Percentiles rank a stretch among this genome's conserved stretches.
These are phyloP conservation scores for Popillia japonica DNA, from an alignment of 1,140 invertebrate genomes.

Conservation along the genomic window DNA sequence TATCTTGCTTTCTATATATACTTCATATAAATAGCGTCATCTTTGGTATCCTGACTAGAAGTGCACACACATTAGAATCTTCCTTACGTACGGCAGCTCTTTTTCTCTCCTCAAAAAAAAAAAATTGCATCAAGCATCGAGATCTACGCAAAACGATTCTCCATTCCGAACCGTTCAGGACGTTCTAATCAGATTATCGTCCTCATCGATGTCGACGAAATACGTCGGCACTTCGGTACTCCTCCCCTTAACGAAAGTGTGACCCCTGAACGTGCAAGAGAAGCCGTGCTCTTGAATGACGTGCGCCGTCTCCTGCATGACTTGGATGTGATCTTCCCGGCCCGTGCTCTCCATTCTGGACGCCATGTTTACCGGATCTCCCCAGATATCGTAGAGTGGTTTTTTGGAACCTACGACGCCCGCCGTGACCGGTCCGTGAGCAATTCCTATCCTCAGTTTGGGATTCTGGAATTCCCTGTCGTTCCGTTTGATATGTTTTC, in stretches of 20 bases:
- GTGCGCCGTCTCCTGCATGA: conserved; percentile 76
- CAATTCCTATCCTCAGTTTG: conserved; percentile 68
- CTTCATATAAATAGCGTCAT: not conserved
- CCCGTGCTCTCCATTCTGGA: conserved; percentile 91
- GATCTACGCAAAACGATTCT: not conserved
- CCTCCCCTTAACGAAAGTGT: conserved; percentile 80
- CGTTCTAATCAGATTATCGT: conserved; percentile 12
- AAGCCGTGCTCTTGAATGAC: conserved; percentile 74
- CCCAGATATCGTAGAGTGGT: conserved; percentile 93
- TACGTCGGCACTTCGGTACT: conserved; percentile 75
- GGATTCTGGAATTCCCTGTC: not conserved
- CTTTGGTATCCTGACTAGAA: not conserved
- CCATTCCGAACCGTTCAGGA: not conserved
- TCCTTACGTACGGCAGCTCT: not conserved
- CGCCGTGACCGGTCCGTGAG: conserved; percentile 85
- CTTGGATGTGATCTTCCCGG: conserved; percentile 80
- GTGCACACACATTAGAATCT: not conserved
- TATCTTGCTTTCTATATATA: too few species aligned
- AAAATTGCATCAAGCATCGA: not conserved
- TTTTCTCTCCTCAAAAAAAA: not conserved
- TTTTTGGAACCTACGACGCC: conserved; percentile 91
- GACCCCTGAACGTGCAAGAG: conserved; percentile 73
- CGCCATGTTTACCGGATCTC: conserved; percentile 93
- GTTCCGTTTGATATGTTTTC: conserved; percentile 50
- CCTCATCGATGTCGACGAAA: conserved; percentile 72